Evolutionary conservation across 1,140 invertebrate genomes (phyloP).

Genomic region (Berghia stephanieae): DNA sequence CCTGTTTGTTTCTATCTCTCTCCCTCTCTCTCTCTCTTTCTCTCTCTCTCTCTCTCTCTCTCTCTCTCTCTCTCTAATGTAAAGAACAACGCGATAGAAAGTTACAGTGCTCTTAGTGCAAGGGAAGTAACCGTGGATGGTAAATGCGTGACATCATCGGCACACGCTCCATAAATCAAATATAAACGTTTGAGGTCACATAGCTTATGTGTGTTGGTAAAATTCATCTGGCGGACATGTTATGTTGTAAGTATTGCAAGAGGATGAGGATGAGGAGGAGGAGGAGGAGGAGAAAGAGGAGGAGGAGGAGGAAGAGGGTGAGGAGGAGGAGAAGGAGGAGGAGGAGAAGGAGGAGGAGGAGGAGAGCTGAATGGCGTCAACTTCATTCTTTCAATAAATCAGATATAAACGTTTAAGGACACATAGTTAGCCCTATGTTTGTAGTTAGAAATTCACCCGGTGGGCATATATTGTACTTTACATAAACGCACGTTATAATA

Average conservation of each 20-base stretch:
- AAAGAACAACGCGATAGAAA: too few relatives aligned
- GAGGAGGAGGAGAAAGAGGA: not conserved
- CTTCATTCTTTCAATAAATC: not conserved
- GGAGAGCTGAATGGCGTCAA: not conserved
- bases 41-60: not conserved
- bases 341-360: not conserved
- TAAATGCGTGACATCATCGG: not conserved
- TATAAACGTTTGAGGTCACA: not conserved
- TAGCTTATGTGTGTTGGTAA: not conserved
- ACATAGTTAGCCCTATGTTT: not conserved
- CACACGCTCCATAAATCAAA: too few relatives aligned
- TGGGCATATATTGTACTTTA: not conserved
- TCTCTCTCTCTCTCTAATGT: not conserved
- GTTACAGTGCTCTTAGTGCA: too few relatives aligned
- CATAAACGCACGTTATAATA: not conserved
- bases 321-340: not conserved
- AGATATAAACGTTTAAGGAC: not conserved
- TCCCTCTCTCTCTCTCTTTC: constrained; percentile 18
- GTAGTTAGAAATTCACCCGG: not conserved
- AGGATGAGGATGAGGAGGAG: too few relatives aligned
- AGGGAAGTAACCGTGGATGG: too few relatives aligned
- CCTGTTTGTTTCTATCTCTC: constrained; percentile 10
- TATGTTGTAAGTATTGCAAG: not conserved
- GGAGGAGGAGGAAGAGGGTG: not conserved
- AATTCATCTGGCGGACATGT: not conserved